Base-by-base conservation (phyloP, 2,888 invertebrate genomes). In the Panorpa germanica region DNA sequence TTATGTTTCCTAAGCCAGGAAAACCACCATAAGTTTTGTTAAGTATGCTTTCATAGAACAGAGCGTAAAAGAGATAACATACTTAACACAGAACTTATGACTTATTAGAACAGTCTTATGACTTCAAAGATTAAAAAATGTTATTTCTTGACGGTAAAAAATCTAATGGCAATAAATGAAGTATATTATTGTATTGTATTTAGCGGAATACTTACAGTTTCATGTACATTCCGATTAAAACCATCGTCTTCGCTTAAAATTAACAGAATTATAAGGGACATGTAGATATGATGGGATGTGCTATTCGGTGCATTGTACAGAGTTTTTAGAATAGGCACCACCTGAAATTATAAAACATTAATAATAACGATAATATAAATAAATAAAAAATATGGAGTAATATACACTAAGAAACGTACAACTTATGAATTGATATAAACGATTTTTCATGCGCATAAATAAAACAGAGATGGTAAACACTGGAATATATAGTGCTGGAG, bases 281-380 rank as follows among this genome's bases (percentile, higher is more conserved):
- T 95, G 57, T 99, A 98, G 41, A 96, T 93, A 52, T 96, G 96
- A 56, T 96, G 95, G 0, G 88, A 88, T 41, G 80, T 86, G 49
- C 76, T 83, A 37, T 81, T 81, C 3, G 83, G 80, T 0, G 86
- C 90, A 51, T 86, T 75, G 56, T 96, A 95, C 20, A 98, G 52
- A 28, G 91, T 88, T 57, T 80, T 78, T 28, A 96, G 59, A 40
- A 98, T 80, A 2, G 96, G 96, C 32, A 91, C 69, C 42, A 91
- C 76, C 82, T 82, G 51, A 29, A 57, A 48, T 32, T 25, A 17
- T 35, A n/a, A n/a, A n/a, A n/a, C n/a, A n/a, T n/a, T n/a, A n/a
- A 34, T 32, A 31, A 18, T 17, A 14, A 25, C 13, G 25, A 4
- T 13, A n/a, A n/a, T n/a, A n/a, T n/a, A n/a, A n/a, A n/a, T n/a